Base-by-base conservation (phyloP, 2,113 vertebrate genomes). In the Ivindomyrus marchei region DNA sequence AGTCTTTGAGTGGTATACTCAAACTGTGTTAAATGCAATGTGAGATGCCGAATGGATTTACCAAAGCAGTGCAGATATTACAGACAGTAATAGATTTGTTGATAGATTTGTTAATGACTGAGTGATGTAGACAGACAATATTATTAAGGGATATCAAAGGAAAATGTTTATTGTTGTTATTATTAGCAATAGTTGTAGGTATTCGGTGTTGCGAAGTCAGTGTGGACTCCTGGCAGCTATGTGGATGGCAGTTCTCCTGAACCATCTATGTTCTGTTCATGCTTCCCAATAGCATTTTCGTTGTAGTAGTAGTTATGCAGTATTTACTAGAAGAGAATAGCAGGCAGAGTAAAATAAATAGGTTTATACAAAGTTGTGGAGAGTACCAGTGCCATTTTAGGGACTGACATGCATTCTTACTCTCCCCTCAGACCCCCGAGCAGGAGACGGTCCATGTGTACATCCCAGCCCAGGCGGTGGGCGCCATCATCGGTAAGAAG, bases 401-500 rank as follows among this genome's bases (percentile, higher is more conserved):
- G 21, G 27, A 46, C 4, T 58, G 17, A 39, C 13, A 3, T 58
- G 53, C 53, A 4, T 21, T 42, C 58, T 0, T 19, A 92, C 7
- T 90, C 0, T 90, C n/a, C 0, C 0, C 92, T 94, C 96, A 98
- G 96, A 94, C 97, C 80, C 96, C 97, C 0, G 98, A 99, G 94
- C 98, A 98, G 94, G 98, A 99, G 95, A 97, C 97, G 0, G 98
- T 99, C 4, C 97, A 99, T 17, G 96, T 99, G 9, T 99, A 98
- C 96, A 99, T 99, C 92, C 98, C 98, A 0, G 98, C 98, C 0
- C 98, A 99, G 95, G 98, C 98, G 0, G 98, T 99, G 10, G 98
- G 98, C 0, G 98, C 98, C 90, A 98, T 99, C 94, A 99, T 99
- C 0, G 98, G 98, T 47, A 99, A 98, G 97, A 99, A 99, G 91